A percentile compares a stretch with the other conserved stretches of the same genome.
phyloP scores from a whole-genome alignment of 1,140 invertebrate species.

The Mycetomoellerius zeteki region DNA sequence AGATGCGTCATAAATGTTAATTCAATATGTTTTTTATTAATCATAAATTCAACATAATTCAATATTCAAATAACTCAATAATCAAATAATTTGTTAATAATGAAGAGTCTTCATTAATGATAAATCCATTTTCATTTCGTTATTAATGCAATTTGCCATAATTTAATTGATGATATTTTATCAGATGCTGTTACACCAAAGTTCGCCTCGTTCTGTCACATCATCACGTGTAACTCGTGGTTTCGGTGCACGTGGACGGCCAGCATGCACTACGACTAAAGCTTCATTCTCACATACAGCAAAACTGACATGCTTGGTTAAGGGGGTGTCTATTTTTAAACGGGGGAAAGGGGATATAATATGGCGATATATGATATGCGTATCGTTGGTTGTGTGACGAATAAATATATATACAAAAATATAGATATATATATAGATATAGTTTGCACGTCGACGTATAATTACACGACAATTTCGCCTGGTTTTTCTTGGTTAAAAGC shows the following conservation, averaged over 20 bases:
- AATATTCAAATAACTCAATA: not conserved
- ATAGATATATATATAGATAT: conserved; percentile 49
- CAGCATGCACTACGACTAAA: conserved; percentile 75
- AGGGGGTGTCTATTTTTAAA: conserved; percentile 37
- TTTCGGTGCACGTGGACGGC: conserved; percentile 58
- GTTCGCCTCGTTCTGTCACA: conserved; percentile 42
- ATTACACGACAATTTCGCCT: conserved; percentile 39
- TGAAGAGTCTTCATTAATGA: not conserved
- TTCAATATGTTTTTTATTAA: not conserved
- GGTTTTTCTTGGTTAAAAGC: conserved; percentile 56
- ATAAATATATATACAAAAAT: conserved; percentile 40
- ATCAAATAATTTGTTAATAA: not conserved
- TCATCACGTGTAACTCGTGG: conserved; percentile 54
- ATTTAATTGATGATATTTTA: not conserved
- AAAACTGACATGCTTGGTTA: conserved; percentile 69
- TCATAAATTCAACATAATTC: not conserved
- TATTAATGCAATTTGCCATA: not conserved
- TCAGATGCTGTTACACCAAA: not conserved
- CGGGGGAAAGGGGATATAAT: not conserved
- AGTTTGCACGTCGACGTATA: conserved; percentile 53
- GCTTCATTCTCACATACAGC: conserved; percentile 69
- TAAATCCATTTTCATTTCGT: not conserved
- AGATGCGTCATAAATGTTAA: not conserved
- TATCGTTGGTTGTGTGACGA: conserved; percentile 54
- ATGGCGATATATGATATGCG: conserved; percentile 52